These are phyloP conservation scores for Sigmodon hispidus DNA, from an alignment of 2,113 vertebrate species.

Conservation along the genomic window DNA sequence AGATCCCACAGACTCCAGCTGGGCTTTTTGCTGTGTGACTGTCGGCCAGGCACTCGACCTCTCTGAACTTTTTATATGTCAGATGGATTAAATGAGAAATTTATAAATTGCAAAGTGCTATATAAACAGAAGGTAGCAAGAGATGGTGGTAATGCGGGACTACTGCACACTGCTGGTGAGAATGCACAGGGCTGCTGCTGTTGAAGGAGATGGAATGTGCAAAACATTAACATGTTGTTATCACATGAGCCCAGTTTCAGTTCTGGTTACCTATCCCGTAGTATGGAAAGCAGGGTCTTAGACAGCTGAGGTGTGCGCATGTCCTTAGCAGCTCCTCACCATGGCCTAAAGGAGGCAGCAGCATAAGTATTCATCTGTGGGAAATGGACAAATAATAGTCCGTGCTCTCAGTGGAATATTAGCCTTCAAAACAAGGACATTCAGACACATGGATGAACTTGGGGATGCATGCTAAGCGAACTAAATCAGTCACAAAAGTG, in stretches of 20 bases:
- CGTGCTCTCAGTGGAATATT: not conserved
- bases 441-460: not conserved
- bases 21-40: not conserved
- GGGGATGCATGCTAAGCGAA: not conserved
- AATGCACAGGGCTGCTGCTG: not conserved
- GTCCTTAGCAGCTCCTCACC: not conserved
- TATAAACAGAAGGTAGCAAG: not conserved
- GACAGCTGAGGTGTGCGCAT: rapidly evolving
- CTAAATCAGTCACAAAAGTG: not conserved
- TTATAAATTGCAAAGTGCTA: not conserved
- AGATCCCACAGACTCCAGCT: not conserved
- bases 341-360: not conserved
- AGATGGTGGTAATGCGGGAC: not conserved
- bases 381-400: not conserved
- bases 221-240: not conserved
- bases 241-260: not conserved
- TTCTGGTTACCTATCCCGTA: not conserved
- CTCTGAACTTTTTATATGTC: not conserved
- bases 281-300: not conserved
- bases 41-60: not conserved
- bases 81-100: not conserved
- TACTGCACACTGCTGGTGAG: not conserved
- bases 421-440: not conserved
- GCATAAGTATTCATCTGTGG: not conserved
- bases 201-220: not conserved